Evolutionary conservation across 2,113 vertebrate species (phyloP).

Genomic region (Ammodytes dubius): DNA sequence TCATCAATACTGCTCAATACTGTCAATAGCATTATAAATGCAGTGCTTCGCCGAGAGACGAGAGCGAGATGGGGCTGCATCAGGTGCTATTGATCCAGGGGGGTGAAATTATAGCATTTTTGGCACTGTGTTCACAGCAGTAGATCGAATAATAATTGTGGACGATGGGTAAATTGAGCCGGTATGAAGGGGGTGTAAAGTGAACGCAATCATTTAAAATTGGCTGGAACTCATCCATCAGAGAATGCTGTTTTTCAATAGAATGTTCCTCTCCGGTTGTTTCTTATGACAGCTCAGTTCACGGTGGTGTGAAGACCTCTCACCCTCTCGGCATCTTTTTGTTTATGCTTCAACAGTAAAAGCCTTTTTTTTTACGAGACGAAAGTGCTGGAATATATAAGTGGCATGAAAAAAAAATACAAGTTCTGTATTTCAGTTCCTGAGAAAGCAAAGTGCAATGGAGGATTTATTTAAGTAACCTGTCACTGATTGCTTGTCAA

Average conservation of each 20-base stretch:
- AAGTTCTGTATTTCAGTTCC: neutral
- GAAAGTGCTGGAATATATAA: neutral
- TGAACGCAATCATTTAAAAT: slow-evolving; percentile 62
- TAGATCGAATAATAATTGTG: slow-evolving; percentile 77
- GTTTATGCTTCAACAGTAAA: neutral
- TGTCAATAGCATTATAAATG: slow-evolving; percentile 77
- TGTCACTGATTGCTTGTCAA: neutral
- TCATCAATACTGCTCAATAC: slow-evolving; percentile 77
- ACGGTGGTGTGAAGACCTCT: slow-evolving; percentile 24
- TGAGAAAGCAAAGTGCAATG: neutral
- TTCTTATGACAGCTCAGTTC: slow-evolving; percentile 23
- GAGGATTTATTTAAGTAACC: neutral
- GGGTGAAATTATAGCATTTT: slow-evolving; percentile 78
- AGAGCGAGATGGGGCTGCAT: slow-evolving; percentile 65
- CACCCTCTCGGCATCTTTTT: slow-evolving; percentile 16
- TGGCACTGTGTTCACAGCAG: slow-evolving; percentile 62
- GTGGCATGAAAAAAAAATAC: neutral
- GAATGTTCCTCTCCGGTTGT: slow-evolving; percentile 29
- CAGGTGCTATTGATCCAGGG: slow-evolving; percentile 75
- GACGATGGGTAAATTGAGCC: slow-evolving; percentile 71
- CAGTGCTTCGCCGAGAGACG: slow-evolving; percentile 59
- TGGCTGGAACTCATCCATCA: slow-evolving; percentile 68
- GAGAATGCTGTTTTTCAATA: slow-evolving; percentile 32
- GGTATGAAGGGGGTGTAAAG: slow-evolving; percentile 54
- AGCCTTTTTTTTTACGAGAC: slow-evolving; percentile 14